Percentiles rank a stretch among this genome's conserved stretches.
phyloP scores from a whole-genome alignment of 2,113 vertebrate genomes.

The Lontra canadensis region DNA sequence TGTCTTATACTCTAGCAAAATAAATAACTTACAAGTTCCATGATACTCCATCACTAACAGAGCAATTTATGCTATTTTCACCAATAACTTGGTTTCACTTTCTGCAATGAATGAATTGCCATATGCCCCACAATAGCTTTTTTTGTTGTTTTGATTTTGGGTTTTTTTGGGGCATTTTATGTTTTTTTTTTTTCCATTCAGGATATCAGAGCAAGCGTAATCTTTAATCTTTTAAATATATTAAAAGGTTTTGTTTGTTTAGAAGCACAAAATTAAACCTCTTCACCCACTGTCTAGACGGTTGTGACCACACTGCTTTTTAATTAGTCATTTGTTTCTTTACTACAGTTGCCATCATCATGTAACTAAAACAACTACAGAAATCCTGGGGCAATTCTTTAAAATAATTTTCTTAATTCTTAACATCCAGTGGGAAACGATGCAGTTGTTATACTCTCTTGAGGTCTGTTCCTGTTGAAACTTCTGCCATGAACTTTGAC shows the following conservation, averaged over 20 bases:
- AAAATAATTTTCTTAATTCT: constrained; percentile 41
- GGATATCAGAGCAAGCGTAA: constrained; percentile 45
- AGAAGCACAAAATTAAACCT: constrained; percentile 71
- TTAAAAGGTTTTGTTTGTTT: constrained; percentile 57
- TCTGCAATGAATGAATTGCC: neutral
- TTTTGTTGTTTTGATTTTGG: neutral
- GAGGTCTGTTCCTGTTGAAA: constrained; percentile 7
- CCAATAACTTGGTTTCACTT: neutral
- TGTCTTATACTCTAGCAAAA: neutral
- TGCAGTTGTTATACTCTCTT: neutral
- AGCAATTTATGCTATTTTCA: neutral
- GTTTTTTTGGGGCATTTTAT: neutral
- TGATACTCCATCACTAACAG: neutral
- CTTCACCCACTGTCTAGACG: constrained; percentile 79
- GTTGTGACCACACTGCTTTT: constrained; percentile 66
- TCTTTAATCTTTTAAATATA: constrained; percentile 57
- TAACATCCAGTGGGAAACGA: constrained; percentile 28
- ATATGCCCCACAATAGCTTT: neutral
- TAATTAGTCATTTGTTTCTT: constrained; percentile 75
- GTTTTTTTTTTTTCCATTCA: neutral
- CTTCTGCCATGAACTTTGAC: constrained; percentile 4
- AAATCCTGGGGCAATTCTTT: constrained; percentile 45
- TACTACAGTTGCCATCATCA: constrained; percentile 27
- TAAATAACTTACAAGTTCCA: neutral
- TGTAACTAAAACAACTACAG: constrained; percentile 60